These are phyloP conservation scores for Danionella dracula DNA, from an alignment of 2,797 vertebrate genomes.

Conservation along the genomic window DNA sequence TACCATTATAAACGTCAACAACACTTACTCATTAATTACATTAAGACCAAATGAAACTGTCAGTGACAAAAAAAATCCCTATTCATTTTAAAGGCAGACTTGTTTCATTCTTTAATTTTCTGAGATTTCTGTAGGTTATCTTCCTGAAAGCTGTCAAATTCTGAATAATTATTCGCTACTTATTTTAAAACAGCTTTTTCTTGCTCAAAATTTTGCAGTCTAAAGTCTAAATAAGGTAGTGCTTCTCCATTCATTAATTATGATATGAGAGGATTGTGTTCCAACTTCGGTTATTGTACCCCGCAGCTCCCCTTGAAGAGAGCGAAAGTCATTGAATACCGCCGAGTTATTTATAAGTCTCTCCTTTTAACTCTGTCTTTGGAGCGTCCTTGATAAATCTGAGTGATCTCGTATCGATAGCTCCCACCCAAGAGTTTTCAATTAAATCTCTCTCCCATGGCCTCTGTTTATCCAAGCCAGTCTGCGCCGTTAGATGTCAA, in stretches of 20 bases:
- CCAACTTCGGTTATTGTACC: not conserved
- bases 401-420: not conserved
- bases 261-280: not conserved
- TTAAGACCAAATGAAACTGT: too few relatives aligned
- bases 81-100: too few relatives aligned
- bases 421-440: constrained; percentile 7
- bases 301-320: not conserved
- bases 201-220: too few relatives aligned
- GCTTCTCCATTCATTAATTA: not conserved
- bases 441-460: constrained; percentile 14
- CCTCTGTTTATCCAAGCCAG: constrained; percentile 3
- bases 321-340: not conserved
- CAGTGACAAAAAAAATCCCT: too few relatives aligned
- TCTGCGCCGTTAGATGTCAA: not conserved
- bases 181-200: too few relatives aligned
- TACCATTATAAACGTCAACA: constrained; percentile 5
- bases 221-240: not conserved
- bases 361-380: constrained; percentile 8
- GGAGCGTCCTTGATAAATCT: constrained; percentile 8
- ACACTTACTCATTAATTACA: not conserved
- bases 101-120: too few relatives aligned
- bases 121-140: too few relatives aligned
- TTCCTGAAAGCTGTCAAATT: too few relatives aligned
- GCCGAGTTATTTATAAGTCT: not conserved
- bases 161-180: too few relatives aligned